A percentile compares a stretch with the other conserved stretches of the same genome.
phyloP scores from a whole-genome alignment of 2,888 invertebrate genomes.

The Trypoxylon attenuatum region DNA sequence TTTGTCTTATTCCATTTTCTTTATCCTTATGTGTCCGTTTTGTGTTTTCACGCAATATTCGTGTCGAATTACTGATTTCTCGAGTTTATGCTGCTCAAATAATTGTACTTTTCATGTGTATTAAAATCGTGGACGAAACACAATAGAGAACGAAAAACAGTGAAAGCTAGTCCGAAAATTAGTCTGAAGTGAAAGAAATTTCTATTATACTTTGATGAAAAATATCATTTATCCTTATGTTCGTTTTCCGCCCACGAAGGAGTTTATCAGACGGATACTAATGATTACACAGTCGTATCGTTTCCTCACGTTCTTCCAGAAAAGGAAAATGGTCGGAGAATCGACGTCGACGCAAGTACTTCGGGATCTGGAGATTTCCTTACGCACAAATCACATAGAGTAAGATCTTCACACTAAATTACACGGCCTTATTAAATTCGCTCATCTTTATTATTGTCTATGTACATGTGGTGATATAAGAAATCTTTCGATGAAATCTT shows the following conservation, averaged over 20 bases:
- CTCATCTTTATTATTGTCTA: no score
- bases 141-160: no score
- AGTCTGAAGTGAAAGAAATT: no score
- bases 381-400: conserved; percentile 99
- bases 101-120: no score
- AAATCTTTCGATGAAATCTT: no score
- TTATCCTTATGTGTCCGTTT: conserved; percentile 13
- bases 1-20: conserved; percentile 15
- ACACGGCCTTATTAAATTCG: no score
- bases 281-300: conserved; percentile 72
- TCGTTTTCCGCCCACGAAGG: conserved; percentile 19
- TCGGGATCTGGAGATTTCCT: conserved; percentile 97
- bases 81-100: no score
- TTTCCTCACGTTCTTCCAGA: conserved; percentile 83
- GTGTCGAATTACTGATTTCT: background rate
- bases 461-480: no score
- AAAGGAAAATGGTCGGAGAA: conserved; percentile 97
- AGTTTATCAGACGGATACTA: conserved; percentile 57
- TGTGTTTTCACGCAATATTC: conserved; percentile 17
- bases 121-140: no score
- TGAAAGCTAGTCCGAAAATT: no score
- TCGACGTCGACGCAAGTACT: conserved; percentile 98
- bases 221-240: conserved; percentile 29
- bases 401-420: no score
- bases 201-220: conserved; percentile 12